Base-by-base conservation (phyloP, 2,888 invertebrate species). In the Leucophora obtusa region DNA sequence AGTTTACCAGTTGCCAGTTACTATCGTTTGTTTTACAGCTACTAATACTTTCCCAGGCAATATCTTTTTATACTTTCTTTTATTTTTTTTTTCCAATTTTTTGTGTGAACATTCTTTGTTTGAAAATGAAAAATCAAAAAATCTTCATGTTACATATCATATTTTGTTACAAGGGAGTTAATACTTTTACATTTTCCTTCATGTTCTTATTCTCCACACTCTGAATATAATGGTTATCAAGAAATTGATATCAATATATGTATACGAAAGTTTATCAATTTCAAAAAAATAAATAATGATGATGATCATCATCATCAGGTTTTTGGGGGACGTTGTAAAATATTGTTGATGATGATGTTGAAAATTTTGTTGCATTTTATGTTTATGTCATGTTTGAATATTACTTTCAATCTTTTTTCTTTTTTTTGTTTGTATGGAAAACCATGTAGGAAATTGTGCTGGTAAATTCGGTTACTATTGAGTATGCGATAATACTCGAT, bases 311-410 rank as follows among this genome's bases (percentile, higher is more conserved):
- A 59, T 43, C 69, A 72, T 53, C 35, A 68, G 53, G 66, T 58
- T 33, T 15, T 33, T 51, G 17, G 15, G n/a, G 10, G 33, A 35
- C 43, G 15, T 43, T 11, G 47, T 54, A 59, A 77, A 60, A 77
- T 54, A 59, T 60, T 69, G 43, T 66, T 15, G 53, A 51, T 53
- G 50, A 69, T 59, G 69, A 65, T 81, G 59, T 54, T 65, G 56
- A 59, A 58, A 53, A 77, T 77, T 73, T 71, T 81, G 73, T 81
- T 81, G 70, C 70, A 77, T 81, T 66, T n/a, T 74, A 77, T 77
- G 77, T 77, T 77, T 65, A 77, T 77, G 81, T 81, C 81, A 81
- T 77, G 77, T 73, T 74, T 43, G 43, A 7, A 66, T 74, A 77
- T 74, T 77, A 77, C 43, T 70, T 77, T 70, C 81, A 72, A 35